Conservation (phyloP, 2,888 invertebrate species). For the Spodoptera picta region DNA sequence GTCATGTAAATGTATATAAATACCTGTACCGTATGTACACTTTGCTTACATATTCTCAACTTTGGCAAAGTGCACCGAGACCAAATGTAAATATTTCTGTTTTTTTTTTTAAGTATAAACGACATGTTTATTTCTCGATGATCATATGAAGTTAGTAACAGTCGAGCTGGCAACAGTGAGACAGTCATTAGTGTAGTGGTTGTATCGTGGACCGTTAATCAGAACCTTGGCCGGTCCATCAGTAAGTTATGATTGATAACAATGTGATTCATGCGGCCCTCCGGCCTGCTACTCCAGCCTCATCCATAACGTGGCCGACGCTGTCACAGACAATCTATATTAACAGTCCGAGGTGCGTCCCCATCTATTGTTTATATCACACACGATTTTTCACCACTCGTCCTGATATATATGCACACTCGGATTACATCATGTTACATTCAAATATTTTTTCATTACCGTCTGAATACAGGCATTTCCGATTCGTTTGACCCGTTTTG, state of each 20-base stretch:
- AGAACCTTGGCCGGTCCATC: constrained; percentile 75
- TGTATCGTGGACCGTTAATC: constrained; percentile 68
- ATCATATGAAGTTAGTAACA: background rate
- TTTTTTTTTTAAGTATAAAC: background rate
- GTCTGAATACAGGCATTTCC: constrained; percentile 25
- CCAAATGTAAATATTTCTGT: too few relatives aligned
- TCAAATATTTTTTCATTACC: constrained; percentile 47
- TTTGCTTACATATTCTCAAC: background rate
- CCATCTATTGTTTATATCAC: constrained; percentile 53
- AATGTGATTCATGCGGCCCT: constrained; percentile 69
- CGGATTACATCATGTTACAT: constrained; percentile 49
- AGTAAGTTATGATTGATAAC: constrained; percentile 86
- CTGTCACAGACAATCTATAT: constrained; percentile 76
- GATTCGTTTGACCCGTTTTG: constrained; percentile 42
- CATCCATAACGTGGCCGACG: constrained; percentile 76
- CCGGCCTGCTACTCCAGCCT: constrained; percentile 59
- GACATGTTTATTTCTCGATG: background rate
- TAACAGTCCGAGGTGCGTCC: constrained; percentile 61
- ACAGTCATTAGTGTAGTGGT: constrained; percentile 62
- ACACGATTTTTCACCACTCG: constrained; percentile 55
- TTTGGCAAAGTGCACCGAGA: constrained; percentile 8
- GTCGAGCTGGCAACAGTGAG: constrained; percentile 35
- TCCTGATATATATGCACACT: constrained; percentile 49
- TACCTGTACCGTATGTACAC: constrained; percentile 6
- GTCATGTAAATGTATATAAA: constrained; percentile 54